A percentile compares a stretch with the other conserved stretches of the same genome.
phyloP scores from a whole-genome alignment of 2,888 invertebrate species.

The Netelia fuscicornis region DNA sequence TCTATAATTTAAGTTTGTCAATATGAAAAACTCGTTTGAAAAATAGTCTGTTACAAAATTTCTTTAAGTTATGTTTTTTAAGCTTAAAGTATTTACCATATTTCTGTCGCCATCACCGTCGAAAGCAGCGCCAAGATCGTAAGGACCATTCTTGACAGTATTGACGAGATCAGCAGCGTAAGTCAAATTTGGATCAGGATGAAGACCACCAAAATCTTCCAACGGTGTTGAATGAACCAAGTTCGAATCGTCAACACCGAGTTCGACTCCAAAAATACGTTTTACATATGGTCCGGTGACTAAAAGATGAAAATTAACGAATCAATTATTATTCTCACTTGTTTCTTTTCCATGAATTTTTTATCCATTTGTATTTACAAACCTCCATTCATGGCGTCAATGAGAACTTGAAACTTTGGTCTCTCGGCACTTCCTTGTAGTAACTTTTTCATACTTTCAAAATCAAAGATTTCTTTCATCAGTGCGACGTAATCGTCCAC shows the following conservation, averaged over 20 bases:
- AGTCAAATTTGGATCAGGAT: constrained; percentile 98
- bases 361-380: constrained; percentile 69
- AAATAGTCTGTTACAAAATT: no score
- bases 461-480: constrained; percentile 99
- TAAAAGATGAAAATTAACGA: constrained; percentile 81
- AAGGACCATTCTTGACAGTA: constrained; percentile 86
- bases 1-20: no score
- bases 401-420: constrained; percentile 92
- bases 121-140: constrained; percentile 97
- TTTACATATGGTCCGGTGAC: constrained; percentile 98
- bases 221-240: constrained; percentile 93
- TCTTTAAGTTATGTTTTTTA: background rate
- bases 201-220: constrained; percentile 97
- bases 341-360: constrained; percentile 27
- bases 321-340: background rate
- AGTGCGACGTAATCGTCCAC: constrained; percentile 94
- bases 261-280: constrained; percentile 93
- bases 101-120: constrained; percentile 96
- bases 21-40: no score
- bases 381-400: constrained; percentile 98
- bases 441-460: constrained; percentile 90
- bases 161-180: constrained; percentile 92
- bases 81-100: constrained; percentile 76
- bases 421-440: constrained; percentile 89
- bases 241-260: constrained; percentile 90